Evolutionary conservation across 2,797 vertebrate genomes (phyloP), one percentile per base, ranked within the genome.

Genomic region (Eulemur albifrons): DNA sequence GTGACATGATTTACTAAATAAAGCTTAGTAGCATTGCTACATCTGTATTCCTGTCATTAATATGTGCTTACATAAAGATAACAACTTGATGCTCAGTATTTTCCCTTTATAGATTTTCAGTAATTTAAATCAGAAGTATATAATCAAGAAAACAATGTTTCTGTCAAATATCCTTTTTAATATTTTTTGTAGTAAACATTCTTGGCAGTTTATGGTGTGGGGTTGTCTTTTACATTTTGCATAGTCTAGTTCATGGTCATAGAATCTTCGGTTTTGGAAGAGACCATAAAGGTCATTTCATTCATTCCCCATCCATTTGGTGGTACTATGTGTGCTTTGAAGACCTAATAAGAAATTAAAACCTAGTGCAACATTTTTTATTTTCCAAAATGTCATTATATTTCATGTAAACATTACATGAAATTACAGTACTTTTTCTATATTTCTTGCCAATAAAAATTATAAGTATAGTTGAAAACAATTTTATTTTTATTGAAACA

Each of bases 1-100:
- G 23, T 92, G 86, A 75, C 50, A n/a, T 86, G 79, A 65, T 87
- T 87, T 95, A 92, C 69, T 69, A 96, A 94, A 85, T 93, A 93
- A 77, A 96, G 61, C 32, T 85, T 90, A 92, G 23, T 72, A 54
- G 17, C 7, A 23, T 73, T 90, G 38, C 40, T 82, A 0, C 88
- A 80, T n/a, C 32, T 93, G 8, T 82, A 15, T 91, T 73, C 32
- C 23, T 76, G 0, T 72, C 77, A 77, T 81, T 15, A 70, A 1
- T 35, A 32, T 90, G 57, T 75, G 17, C 50, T 82, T 83, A 45
- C 10, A 27, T 77, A 88, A 81, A 94, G 82, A 52, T 77, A 90
- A 75, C n/a, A 81, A 84, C 76, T 92, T 50, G 30, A 73, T 96
- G 40, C 8, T 81, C 67, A 72, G 13, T 69, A n/a, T 77, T 97